Evolutionary conservation across 2,797 vertebrate genomes (phyloP).

Genomic region (Paedocypris micromegethes): DNA sequence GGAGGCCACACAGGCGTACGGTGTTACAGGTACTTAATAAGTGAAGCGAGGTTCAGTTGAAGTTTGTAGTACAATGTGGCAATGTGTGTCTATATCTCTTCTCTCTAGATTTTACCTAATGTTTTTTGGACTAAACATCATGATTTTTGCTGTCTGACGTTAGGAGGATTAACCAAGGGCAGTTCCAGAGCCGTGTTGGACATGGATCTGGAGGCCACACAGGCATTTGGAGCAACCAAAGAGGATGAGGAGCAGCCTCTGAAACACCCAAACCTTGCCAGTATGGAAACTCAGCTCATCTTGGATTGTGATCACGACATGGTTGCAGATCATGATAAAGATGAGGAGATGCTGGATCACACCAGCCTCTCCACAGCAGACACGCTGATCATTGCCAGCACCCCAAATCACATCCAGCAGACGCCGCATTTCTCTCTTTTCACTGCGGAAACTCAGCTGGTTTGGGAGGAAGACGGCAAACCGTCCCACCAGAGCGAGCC

Average conservation of each 20-base stretch:
- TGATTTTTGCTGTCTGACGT: too few relatives aligned
- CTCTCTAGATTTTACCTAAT: too few relatives aligned
- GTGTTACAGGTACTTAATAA: slow-evolving; percentile 10
- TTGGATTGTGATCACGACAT: slow-evolving; percentile 4
- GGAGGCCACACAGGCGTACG: slow-evolving; percentile 48
- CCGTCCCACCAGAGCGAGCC: slow-evolving; percentile 15
- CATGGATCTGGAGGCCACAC: slow-evolving; percentile 58
- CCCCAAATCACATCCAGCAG: slow-evolving; percentile 37
- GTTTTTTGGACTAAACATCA: too few relatives aligned
- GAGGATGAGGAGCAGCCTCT: slow-evolving; percentile 36
- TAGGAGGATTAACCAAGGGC: slow-evolving; percentile 20
- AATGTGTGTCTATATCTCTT: too few relatives aligned
- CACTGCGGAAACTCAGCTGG: slow-evolving; percentile 12
- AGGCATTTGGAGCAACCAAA: slow-evolving; percentile 52
- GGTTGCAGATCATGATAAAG: neutral
- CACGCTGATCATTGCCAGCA: slow-evolving; percentile 44
- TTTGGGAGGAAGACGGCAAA: slow-evolving; percentile 25
- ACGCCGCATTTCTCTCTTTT: slow-evolving; percentile 21
- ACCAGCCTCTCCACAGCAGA: slow-evolving; percentile 49
- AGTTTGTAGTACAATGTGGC: too few relatives aligned
- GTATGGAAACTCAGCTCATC: slow-evolving; percentile 49
- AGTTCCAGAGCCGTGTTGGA: neutral
- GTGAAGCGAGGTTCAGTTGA: too few relatives aligned
- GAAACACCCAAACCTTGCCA: slow-evolving; percentile 8
- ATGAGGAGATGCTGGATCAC: slow-evolving; percentile 12